Percentiles rank a stretch among this genome's conserved stretches.
Conservation (phyloP, 1,140 invertebrate genomes). For the Episyrphus balteatus region DNA sequence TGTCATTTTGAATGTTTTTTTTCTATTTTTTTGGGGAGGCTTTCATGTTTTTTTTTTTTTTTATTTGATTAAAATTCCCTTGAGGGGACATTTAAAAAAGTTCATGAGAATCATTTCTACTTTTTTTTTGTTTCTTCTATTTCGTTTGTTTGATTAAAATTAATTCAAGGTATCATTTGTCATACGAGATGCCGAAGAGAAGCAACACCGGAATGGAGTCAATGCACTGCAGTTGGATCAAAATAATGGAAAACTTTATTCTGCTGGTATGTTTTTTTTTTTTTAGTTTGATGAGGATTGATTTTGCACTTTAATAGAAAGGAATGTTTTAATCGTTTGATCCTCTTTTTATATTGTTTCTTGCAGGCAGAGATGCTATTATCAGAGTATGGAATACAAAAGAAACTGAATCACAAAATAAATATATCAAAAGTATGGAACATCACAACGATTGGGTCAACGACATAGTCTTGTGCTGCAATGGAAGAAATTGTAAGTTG, state of each 20-base stretch:
- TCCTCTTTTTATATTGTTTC: too few species aligned
- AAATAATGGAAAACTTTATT: constrained; percentile 78
- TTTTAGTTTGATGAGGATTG: too few species aligned
- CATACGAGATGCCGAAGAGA: constrained; percentile 92
- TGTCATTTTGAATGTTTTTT: too few species aligned
- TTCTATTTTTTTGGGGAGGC: too few species aligned
- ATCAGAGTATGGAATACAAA: constrained; percentile 92
- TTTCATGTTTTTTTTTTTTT: too few species aligned
- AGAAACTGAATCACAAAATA: constrained; percentile 51
- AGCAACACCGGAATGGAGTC: constrained; percentile 86
- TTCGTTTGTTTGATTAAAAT: constrained; percentile 21
- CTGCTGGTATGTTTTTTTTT: constrained; percentile 54
- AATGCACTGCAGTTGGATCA: constrained; percentile 93
- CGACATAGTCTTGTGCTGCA: constrained; percentile 95
- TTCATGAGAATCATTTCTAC: too few species aligned
- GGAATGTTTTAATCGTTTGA: neutral
- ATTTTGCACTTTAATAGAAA: neutral
- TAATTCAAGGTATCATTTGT: constrained; percentile 88
- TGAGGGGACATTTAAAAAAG: too few species aligned
- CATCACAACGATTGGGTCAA: constrained; percentile 99
- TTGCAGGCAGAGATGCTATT: constrained; percentile 79
- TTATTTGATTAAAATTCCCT: too few species aligned
- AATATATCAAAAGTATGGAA: constrained; percentile 90
- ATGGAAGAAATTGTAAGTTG: constrained; percentile 78
- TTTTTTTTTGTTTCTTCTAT: neutral